Base-by-base conservation (phyloP, 2,888 invertebrate genomes). In the Drosophila demipolita region DNA sequence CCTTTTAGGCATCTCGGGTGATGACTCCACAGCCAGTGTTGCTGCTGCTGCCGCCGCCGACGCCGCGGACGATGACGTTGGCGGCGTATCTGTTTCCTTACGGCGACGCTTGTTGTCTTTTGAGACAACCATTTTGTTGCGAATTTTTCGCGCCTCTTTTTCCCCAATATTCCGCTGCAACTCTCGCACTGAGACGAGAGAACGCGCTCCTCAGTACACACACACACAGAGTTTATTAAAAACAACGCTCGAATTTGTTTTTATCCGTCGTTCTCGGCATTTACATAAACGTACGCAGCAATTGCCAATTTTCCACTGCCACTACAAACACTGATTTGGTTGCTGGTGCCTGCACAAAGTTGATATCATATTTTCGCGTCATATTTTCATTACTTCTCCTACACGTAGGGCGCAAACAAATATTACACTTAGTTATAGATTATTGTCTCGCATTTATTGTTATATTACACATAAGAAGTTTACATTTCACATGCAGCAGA, bases 1-100 rank as follows among this genome's bases (percentile, higher is more conserved):
- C 93, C 93, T 92, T 89, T 93, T 93, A 73, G 93, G 93, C 90
- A 93, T 91, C 90, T 93, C 93, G 73, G 93, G 92, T 79, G 93
- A 92, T 81, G 92, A 92, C 82, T 93, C 93, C 64, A 92, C 87
- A 66, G 92, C 87, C 69, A 89, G 71, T 61, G 78, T 64, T 66
- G 75, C 45, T 45, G 45, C 63, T 58, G 80, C 55, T 49, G 80
- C 62, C 63, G 75, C 65, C 60, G 80, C 54, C 54, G 81, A 63
- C 61, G 80, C 70, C 55, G 82, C 67, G 45, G 91, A 70, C 72
- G 91, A 85, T 74, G 91, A 90, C 73, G 93, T 90, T 68, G 87
- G 87, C 58, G 85, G 87, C 50, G 87, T 90, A 73, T 87, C 87
- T 15, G 90, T 82, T 80, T 93, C 93, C 89, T 92, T 92, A 75